Conservation (phyloP, 2,888 invertebrate species). For the Stenolophus ochropezus region DNA sequence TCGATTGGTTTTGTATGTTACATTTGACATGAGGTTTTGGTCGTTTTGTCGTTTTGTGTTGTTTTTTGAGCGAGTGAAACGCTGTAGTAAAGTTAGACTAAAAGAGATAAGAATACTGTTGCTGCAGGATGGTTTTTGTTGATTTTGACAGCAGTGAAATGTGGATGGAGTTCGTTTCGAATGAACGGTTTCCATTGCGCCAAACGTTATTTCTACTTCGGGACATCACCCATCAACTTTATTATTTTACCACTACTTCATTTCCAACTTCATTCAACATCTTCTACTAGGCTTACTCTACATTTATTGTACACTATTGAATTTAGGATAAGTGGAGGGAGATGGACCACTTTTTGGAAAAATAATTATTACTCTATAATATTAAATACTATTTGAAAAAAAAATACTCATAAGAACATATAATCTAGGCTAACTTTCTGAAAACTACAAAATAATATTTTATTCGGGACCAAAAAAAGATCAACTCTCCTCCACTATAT, state of each 20-base stretch:
- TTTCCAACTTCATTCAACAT: no score
- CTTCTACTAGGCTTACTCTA: no score
- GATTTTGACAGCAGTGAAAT: background rate
- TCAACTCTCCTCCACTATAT: no score
- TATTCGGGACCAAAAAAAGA: no score
- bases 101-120: slow-evolving; percentile 42
- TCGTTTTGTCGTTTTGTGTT: slow-evolving; percentile 19
- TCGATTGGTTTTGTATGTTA: slow-evolving; percentile 45
- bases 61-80: slow-evolving; percentile 19
- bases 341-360: no score
- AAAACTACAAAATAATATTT: no score
- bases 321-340: no score
- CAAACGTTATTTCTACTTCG: background rate
- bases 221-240: background rate
- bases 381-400: no score
- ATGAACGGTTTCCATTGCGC: background rate
- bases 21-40: slow-evolving; percentile 40
- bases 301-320: no score
- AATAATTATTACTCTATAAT: no score
- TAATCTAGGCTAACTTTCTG: no score
- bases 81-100: background rate
- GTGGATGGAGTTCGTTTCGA: background rate
- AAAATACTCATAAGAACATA: no score
- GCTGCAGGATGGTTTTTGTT: slow-evolving; percentile 7
- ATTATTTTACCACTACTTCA: background rate